These are phyloP conservation scores for Muscicapa adusta DNA, from an alignment of 2,113 vertebrate genomes.

Conservation along the genomic window DNA sequence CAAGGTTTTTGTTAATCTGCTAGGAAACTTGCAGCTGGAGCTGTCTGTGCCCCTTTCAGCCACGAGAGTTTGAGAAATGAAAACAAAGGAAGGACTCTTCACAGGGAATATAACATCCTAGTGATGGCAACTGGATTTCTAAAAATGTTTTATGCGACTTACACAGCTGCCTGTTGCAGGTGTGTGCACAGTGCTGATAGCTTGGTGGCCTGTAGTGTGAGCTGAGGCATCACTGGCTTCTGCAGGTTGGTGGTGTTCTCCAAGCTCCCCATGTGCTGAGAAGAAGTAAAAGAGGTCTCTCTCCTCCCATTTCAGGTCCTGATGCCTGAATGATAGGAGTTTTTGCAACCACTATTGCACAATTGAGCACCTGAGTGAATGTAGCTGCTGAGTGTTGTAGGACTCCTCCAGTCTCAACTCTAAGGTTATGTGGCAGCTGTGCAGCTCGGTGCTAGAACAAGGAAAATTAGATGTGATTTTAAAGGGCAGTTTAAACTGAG, in stretches of 20 bases:
- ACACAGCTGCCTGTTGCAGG: not conserved
- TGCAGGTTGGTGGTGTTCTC: not conserved
- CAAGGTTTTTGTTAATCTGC: not conserved
- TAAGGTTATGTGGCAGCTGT: accelerated
- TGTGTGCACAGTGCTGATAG: accelerated
- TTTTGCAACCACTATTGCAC: not conserved
- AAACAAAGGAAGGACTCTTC: not conserved
- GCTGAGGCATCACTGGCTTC: not conserved
- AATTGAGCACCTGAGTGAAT: accelerated
- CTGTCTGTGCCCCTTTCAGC: not conserved
- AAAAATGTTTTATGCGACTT: not conserved
- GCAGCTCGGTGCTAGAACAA: not conserved
- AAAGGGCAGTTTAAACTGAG: not conserved
- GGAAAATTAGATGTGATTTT: not conserved
- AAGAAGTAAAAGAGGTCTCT: not conserved
- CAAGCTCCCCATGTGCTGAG: not conserved
- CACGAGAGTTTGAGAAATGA: not conserved
- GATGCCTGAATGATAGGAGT: not conserved
- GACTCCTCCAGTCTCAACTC: not conserved
- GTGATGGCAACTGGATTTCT: not conserved
- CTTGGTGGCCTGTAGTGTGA: not conserved
- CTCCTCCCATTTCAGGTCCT: not conserved
- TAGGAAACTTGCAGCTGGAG: not conserved
- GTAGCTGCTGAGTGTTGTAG: not conserved
- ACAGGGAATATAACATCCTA: not conserved